Conservation (phyloP, 2,113 vertebrate species). For the Perca flavescens region DNA sequence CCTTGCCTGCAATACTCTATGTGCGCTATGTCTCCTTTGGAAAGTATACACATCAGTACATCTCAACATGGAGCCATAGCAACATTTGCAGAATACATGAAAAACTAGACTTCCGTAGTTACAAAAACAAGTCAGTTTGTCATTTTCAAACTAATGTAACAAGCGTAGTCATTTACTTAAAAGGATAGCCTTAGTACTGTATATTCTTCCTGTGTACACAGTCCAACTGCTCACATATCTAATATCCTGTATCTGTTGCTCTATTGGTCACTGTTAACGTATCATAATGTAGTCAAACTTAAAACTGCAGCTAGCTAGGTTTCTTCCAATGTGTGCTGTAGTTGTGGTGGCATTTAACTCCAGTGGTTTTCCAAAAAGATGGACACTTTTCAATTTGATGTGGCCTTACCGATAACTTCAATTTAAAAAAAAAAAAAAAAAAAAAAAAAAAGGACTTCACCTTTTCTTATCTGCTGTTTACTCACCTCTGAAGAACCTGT, state of each 20-base stretch:
- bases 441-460: constrained; percentile 45
- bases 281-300: constrained; percentile 61
- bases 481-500: constrained; percentile 63
- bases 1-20: constrained; percentile 97
- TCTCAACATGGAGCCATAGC: constrained; percentile 76
- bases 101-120: constrained; percentile 81
- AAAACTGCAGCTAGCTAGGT: constrained; percentile 33
- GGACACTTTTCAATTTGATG: constrained; percentile 80
- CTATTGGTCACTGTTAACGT: constrained; percentile 57
- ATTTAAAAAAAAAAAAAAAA: constrained; percentile 47
- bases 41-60: constrained; percentile 67
- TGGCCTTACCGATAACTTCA: constrained; percentile 85
- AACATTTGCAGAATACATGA: constrained; percentile 83
- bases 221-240: constrained; percentile 75
- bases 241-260: constrained; percentile 62
- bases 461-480: constrained; percentile 68
- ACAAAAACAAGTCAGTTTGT: constrained; percentile 63
- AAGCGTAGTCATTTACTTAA: constrained; percentile 60
- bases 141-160: constrained; percentile 65
- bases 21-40: constrained; percentile 86
- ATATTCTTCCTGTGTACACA: constrained; percentile 70
- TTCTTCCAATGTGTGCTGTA: constrained; percentile 68
- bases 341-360: constrained; percentile 60
- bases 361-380: constrained; percentile 36
- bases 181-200: constrained; percentile 82